Percentiles rank a stretch among this genome's conserved stretches.
Conservation (phyloP, 2,888 invertebrate genomes). For the Hypena proboscidalis region DNA sequence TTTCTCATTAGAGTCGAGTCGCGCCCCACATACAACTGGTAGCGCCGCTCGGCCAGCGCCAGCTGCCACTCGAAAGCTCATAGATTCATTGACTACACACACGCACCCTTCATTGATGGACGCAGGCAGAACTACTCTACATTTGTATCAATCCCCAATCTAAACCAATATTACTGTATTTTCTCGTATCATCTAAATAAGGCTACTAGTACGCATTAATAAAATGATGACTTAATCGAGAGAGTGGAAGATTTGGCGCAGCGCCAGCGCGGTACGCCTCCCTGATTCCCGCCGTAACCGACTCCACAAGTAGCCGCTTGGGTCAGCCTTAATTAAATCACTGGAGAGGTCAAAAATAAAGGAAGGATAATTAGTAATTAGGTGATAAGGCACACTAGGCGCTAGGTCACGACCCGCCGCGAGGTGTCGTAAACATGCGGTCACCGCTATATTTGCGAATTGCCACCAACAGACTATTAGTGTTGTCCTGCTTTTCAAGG, state of each 20-base stretch:
- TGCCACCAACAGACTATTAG: conserved; percentile 11
- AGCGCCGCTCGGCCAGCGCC: conserved; percentile 9
- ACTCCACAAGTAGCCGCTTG: conserved; percentile 14
- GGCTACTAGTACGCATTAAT: conserved; percentile 5
- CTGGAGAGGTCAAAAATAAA: conserved; percentile 36
- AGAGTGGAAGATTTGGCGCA: conserved; percentile 3
- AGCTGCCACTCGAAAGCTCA: conserved; percentile 16
- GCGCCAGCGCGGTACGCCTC: conserved; percentile 3
- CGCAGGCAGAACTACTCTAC: neutral
- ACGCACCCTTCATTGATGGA: conserved; percentile 9
- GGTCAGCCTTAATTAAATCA: conserved; percentile 37
- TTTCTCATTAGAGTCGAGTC: conserved; percentile 14
- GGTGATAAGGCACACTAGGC: conserved; percentile 15
- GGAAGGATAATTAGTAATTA: conserved; percentile 40
- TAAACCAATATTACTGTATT: conserved; percentile 2
- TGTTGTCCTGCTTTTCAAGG: conserved; percentile 10
- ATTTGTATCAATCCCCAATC: neutral
- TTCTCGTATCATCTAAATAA: conserved; percentile 3
- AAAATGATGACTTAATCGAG: conserved; percentile 2
- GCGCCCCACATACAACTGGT: conserved; percentile 26
- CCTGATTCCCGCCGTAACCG: conserved; percentile 10
- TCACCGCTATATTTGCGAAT: conserved; percentile 45
- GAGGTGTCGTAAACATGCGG: conserved; percentile 23
- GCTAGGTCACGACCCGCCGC: conserved; percentile 30
- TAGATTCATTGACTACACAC: conserved; percentile 8